A percentile compares a stretch with the other conserved stretches of the same genome.
Evolutionary conservation across 2,113 vertebrate genomes (phyloP).

Genomic region (Oreotrochilus melanogaster): DNA sequence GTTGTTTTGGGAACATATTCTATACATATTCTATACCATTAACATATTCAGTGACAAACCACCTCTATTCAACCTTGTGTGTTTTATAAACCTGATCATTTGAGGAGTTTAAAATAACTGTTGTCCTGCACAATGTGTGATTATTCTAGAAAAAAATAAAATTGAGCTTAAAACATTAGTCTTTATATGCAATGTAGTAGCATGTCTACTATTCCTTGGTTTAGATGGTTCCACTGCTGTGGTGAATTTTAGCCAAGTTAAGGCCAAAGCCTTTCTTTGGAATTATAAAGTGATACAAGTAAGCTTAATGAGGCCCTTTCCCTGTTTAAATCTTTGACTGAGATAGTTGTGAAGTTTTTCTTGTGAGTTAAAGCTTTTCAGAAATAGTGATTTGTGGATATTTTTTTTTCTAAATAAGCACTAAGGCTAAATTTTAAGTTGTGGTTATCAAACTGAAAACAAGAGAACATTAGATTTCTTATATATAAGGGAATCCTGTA

Average conservation of each 20-base stretch:
- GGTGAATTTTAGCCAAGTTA: neutral
- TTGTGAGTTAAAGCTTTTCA: neutral
- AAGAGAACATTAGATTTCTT: neutral
- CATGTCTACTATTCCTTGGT: neutral
- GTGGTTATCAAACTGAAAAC: neutral
- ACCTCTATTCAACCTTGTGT: neutral
- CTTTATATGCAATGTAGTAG: neutral
- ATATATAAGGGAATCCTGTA: neutral
- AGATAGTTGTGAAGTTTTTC: neutral
- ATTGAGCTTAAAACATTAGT: neutral
- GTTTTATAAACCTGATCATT: neutral
- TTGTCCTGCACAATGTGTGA: neutral
- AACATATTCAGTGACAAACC: neutral
- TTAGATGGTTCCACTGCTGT: neutral
- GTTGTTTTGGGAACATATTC: neutral
- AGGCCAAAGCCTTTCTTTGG: too few species aligned
- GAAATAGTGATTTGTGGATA: neutral
- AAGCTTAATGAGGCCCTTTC: neutral
- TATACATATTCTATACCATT: neutral
- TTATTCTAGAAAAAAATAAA: neutral
- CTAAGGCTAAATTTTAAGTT: neutral
- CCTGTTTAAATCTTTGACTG: neutral
- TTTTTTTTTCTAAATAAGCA: neutral
- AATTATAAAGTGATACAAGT: neutral
- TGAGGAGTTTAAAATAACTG: neutral